Evolutionary conservation across 1,140 invertebrate genomes (phyloP).

Genomic region (Oedothorax gibbosus): DNA sequence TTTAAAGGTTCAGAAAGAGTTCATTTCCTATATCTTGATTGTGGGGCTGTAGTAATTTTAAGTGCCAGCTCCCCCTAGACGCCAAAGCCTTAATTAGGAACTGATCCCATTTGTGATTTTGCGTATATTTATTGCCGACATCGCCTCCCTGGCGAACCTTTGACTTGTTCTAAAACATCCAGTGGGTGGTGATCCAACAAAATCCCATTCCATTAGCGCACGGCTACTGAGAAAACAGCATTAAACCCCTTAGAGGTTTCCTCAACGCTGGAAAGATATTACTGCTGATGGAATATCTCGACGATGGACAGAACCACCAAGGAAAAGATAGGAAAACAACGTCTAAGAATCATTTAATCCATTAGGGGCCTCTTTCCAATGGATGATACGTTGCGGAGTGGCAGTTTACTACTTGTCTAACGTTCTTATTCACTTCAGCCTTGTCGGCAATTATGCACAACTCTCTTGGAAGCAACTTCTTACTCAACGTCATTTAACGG

Average conservation of each 20-base stretch:
- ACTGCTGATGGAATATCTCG: conserved; percentile 17
- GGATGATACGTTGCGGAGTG: background rate
- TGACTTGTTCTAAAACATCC: conserved; percentile 18
- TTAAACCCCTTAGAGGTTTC: conserved; percentile 24
- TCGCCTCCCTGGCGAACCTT: background rate
- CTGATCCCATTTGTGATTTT: background rate
- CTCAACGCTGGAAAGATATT: conserved; percentile 26
- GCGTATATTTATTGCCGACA: background rate
- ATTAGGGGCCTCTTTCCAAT: conserved; percentile 27
- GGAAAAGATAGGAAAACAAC: conserved; percentile 26
- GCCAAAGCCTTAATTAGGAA: background rate
- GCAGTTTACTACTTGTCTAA: conserved; percentile 31
- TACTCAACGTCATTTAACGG: conserved; percentile 40
- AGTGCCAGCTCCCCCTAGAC: too few relatives aligned
- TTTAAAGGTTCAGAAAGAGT: too few relatives aligned
- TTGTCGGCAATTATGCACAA: conserved; percentile 26
- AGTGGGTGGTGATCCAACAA: conserved; percentile 1
- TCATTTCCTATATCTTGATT: too few relatives aligned
- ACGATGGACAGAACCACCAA: conserved; percentile 29
- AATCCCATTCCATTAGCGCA: conserved; percentile 34
- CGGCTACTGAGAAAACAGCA: conserved; percentile 1
- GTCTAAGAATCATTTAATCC: conserved; percentile 37
- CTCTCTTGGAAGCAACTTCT: background rate
- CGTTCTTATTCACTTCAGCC: conserved; percentile 35
- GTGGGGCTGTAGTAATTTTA: too few relatives aligned